These are phyloP conservation scores for Pandemis cinnamomeana DNA, from an alignment of 2,888 invertebrate genomes.

Conservation along the genomic window DNA sequence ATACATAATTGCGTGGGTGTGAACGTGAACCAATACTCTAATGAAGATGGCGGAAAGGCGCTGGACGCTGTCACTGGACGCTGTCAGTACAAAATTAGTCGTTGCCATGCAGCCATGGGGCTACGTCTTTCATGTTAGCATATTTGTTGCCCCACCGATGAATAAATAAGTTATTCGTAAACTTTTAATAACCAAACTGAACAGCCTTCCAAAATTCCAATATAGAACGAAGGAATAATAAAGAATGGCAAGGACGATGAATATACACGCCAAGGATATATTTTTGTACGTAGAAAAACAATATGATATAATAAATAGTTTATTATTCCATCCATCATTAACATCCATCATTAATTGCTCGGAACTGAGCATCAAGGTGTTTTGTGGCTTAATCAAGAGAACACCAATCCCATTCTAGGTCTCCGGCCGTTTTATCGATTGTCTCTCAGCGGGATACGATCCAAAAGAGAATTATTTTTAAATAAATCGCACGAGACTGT, in stretches of 20 bases:
- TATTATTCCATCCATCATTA: constrained; percentile 52
- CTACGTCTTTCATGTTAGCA: neutral
- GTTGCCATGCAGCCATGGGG: neutral
- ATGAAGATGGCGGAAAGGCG: neutral
- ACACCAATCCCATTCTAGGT: constrained; percentile 71
- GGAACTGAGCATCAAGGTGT: constrained; percentile 63
- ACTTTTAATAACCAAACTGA: no score
- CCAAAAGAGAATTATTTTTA: constrained; percentile 78
- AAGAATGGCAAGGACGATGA: no score
- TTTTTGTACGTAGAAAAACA: neutral
- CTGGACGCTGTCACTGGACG: neutral
- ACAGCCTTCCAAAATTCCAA: no score
- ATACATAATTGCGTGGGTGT: neutral
- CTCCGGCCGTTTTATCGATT: constrained; percentile 74
- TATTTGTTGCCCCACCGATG: neutral
- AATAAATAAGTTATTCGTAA: neutral
- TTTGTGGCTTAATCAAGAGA: constrained; percentile 75
- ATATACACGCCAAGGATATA: neutral
- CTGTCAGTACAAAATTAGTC: neutral
- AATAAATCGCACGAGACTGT: constrained; percentile 82
- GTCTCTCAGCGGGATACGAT: constrained; percentile 76
- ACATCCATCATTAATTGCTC: constrained; percentile 61
- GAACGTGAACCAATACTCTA: neutral
- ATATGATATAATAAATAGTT: constrained; percentile 21
- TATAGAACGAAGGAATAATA: no score